Percentiles rank a stretch among this genome's conserved stretches.
These are phyloP conservation scores for Melanotaenia duboulayi DNA, from an alignment of 2,113 vertebrate species.

Conservation along the genomic window DNA sequence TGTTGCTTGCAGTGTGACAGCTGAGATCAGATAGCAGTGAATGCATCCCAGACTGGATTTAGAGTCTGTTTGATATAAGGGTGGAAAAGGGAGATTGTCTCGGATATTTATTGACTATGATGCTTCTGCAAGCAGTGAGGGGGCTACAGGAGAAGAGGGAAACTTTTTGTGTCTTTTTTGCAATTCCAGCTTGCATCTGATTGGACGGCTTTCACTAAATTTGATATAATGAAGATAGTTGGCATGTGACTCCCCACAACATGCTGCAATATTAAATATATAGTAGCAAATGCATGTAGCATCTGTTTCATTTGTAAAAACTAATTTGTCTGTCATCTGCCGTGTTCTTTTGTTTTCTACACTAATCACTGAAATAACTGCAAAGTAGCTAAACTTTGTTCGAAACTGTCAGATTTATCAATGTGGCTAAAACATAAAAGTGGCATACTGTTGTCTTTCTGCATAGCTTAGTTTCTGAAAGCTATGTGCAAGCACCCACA, in stretches of 20 bases:
- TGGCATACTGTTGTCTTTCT: not conserved
- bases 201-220: constrained; percentile 8
- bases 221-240: not conserved
- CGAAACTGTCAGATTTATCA: not conserved
- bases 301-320: not conserved
- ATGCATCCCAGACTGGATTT: constrained; percentile 71
- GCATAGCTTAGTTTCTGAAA: constrained; percentile 29
- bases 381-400: not conserved
- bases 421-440: too few species aligned
- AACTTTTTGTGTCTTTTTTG: constrained; percentile 32
- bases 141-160: constrained; percentile 6
- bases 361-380: not conserved
- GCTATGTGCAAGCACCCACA: constrained; percentile 6
- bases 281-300: too few species aligned
- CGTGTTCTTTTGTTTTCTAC: not conserved
- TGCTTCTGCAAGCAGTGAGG: constrained; percentile 15
- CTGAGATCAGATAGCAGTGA: constrained; percentile 71
- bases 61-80: constrained; percentile 60
- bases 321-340: not conserved
- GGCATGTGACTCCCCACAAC: not conserved
- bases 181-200: constrained; percentile 1
- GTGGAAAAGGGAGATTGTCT: constrained; percentile 60
- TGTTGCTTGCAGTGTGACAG: constrained; percentile 46
- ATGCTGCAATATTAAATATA: too few species aligned
- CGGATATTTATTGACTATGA: constrained; percentile 68